Base-by-base conservation (phyloP, 2,888 invertebrate species). In the Notodonta ziczac region DNA sequence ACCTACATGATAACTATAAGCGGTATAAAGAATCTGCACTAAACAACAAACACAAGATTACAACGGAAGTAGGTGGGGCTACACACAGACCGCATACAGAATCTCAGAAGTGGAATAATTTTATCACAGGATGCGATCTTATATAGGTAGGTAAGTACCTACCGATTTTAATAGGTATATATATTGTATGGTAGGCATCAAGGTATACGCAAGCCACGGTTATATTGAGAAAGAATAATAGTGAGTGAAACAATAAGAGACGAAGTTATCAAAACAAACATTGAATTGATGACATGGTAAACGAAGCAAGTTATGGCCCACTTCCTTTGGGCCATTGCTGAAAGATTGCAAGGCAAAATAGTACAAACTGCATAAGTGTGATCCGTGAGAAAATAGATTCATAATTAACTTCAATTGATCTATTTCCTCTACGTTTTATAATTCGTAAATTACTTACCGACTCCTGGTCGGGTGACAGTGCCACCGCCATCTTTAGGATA, bases 391-490 rank as follows among this genome's bases (percentile, higher is more conserved):
- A 10, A n/a, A 8, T n/a, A 24, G 54, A 59, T 60, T 32, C 10
- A 0, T 24, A 46, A 8, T 14, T 39, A 53, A 57, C 58, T 52
- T 46, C n/a, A n/a, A 13, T 24, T 10, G n/a, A 32, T 53, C 35
- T 0, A 48, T 39, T 57, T 51, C 12, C 58, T 56, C 65, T 57
- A 14, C 56, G 59, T 40, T 56, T 44, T 58, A 54, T 14, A 63
- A 70, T 62, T 66, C 67, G 66, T 70, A 79, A 81, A 76, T 72
- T 84, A 95, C 96, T 96, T 88, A 96, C 97, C 95, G 95, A 95
- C 93, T 96, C 96, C 87, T 97, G 96, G 89, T 96, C 96, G 87
- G 95, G 95, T 93, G 96, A 96, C 94, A 96, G 94, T 85, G 95
- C 95, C 94, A 96, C 95, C 94, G 96, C 96, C 96, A 93, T 94